Conservation (phyloP, 2,113 vertebrate species). For the Brachyistius frenatus region DNA sequence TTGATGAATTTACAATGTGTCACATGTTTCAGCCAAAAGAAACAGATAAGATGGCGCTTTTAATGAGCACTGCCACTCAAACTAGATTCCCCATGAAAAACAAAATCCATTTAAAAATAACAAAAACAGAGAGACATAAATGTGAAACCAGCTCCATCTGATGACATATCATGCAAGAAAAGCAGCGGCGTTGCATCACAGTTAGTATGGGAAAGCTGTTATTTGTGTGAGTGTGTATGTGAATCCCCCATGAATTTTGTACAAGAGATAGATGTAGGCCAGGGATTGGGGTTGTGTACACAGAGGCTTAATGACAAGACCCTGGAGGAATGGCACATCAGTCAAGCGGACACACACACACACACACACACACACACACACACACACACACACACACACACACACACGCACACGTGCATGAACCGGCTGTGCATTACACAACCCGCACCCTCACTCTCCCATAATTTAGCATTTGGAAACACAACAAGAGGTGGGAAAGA, state of each 20-base stretch:
- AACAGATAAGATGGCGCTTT: slow-evolving; percentile 17
- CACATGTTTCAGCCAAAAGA: slow-evolving; percentile 44
- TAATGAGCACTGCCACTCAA: slow-evolving; percentile 51
- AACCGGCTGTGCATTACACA: slow-evolving; percentile 46
- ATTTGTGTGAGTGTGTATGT: not conserved
- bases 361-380: slow-evolving; percentile 36
- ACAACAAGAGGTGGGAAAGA: slow-evolving; percentile 46
- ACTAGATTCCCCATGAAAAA: slow-evolving; percentile 21
- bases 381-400: slow-evolving; percentile 52
- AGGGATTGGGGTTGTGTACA: slow-evolving; percentile 71
- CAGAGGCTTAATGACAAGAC: slow-evolving; percentile 75
- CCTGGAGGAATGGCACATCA: slow-evolving; percentile 63
- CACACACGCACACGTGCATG: slow-evolving; percentile 31
- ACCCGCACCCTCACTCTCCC: slow-evolving; percentile 45
- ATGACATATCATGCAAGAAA: slow-evolving; percentile 54
- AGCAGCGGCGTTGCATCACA: slow-evolving; percentile 68
- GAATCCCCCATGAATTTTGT: slow-evolving; percentile 39
- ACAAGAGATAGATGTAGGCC: slow-evolving; percentile 66
- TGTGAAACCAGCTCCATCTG: slow-evolving; percentile 36
- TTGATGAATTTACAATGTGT: slow-evolving; percentile 41
- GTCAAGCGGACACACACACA: slow-evolving; percentile 59
- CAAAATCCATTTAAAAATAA: slow-evolving; percentile 7
- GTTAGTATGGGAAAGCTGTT: slow-evolving; percentile 46
- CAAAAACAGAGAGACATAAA: not conserved
- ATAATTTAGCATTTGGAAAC: slow-evolving; percentile 46